Percentiles rank a stretch among this genome's conserved stretches.
Conservation (phyloP, 1,140 invertebrate genomes). For the Drosophila virilis region DNA sequence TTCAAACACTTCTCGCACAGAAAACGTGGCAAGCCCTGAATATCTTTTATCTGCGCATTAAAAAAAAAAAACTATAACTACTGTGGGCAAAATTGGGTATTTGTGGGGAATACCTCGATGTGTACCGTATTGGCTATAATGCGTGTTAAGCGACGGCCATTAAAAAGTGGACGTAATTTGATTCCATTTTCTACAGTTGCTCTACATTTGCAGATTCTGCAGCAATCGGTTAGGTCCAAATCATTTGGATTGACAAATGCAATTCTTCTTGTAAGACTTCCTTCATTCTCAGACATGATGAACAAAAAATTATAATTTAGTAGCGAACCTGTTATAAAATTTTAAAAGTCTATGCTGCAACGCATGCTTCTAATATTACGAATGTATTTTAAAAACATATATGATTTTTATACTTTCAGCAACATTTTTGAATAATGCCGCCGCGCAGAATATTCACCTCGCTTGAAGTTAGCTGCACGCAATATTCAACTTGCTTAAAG, state of each 20-base stretch:
- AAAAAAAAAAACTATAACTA: not conserved
- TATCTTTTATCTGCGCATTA: constrained; percentile 25
- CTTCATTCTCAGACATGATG: constrained; percentile 20
- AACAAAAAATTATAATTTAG: constrained; percentile 16
- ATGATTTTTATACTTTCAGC: not conserved
- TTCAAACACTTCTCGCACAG: constrained; percentile 39
- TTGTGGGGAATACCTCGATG: constrained; percentile 20
- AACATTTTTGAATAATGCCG: not conserved
- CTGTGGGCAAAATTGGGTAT: not conserved
- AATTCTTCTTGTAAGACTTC: constrained; percentile 5
- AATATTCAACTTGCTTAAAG: constrained; percentile 5
- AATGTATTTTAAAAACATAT: not conserved
- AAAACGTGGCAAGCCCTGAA: constrained; percentile 28
- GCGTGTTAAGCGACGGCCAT: constrained; percentile 32
- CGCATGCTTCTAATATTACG: not conserved
- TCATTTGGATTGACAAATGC: constrained; percentile 17
- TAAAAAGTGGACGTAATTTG: constrained; percentile 38
- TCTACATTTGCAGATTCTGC: constrained; percentile 31
- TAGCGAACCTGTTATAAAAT: not conserved
- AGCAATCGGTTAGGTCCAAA: constrained; percentile 30
- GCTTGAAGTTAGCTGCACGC: constrained; percentile 16
- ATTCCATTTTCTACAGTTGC: constrained; percentile 15
- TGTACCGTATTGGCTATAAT: constrained; percentile 39
- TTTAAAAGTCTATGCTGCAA: constrained; percentile 1
- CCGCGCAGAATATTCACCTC: not conserved